Conservation (phyloP, 2,797 vertebrate genomes). For the Chrosomus eos region DNA sequence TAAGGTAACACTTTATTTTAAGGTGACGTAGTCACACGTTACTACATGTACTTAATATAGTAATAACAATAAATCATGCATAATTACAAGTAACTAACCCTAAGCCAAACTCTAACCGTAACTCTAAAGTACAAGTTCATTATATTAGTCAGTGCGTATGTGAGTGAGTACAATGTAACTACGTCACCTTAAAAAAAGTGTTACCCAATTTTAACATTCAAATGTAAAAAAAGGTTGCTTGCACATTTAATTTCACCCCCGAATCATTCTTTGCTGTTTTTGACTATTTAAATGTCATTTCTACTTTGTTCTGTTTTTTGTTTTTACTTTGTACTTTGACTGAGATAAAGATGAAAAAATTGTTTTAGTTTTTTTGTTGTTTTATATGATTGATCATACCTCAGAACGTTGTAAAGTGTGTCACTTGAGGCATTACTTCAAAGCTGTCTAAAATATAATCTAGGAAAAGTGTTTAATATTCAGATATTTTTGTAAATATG, state of each 20-base stretch:
- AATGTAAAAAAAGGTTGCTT: not conserved
- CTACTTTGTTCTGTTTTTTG: no score
- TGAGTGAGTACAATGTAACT: no score
- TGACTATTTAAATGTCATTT: not conserved
- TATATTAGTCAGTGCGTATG: no score
- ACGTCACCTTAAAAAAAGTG: not conserved
- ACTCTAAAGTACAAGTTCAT: no score
- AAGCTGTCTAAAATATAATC: slow-evolving; percentile 24
- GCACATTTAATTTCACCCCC: not conserved
- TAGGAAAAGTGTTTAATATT: not conserved
- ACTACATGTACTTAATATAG: no score
- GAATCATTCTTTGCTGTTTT: not conserved
- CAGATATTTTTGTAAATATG: not conserved
- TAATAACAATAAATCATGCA: no score
- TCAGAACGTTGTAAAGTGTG: not conserved
- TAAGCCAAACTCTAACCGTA: no score
- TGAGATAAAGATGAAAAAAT: not conserved
- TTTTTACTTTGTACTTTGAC: slow-evolving; percentile 12
- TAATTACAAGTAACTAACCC: no score
- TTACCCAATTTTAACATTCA: not conserved
- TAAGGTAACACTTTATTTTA: not conserved
- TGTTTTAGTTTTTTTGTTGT: not conserved
- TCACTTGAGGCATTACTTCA: not conserved
- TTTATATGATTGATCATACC: slow-evolving; percentile 11
- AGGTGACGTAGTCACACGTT: no score